Percentiles rank a stretch among this genome's conserved stretches.
These are phyloP conservation scores for Venustoraphidia nigricollis DNA, from an alignment of 2,888 invertebrate species.

Conservation along the genomic window DNA sequence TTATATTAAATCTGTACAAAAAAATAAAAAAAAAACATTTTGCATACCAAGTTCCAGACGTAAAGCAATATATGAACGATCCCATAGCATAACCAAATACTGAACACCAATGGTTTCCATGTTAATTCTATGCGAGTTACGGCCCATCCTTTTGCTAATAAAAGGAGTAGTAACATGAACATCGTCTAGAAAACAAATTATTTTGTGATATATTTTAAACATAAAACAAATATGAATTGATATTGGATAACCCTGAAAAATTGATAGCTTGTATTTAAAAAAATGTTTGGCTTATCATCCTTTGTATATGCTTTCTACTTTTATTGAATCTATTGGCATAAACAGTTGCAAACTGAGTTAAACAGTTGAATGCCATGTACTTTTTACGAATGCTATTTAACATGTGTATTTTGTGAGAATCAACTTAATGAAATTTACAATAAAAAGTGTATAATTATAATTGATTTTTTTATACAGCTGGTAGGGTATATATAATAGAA, in stretches of 20 bases:
- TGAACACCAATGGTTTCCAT: constrained; percentile 68
- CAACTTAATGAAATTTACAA: too few species aligned
- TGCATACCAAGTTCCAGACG: constrained; percentile 86
- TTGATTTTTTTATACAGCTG: too few species aligned
- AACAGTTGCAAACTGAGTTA: too few species aligned
- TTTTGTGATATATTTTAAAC: constrained; percentile 1
- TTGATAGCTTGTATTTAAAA: too few species aligned
- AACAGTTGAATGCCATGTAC: too few species aligned
- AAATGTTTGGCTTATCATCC: too few species aligned
- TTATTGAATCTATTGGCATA: too few species aligned
- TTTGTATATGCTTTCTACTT: too few species aligned
- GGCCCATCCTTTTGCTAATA: constrained; percentile 95
- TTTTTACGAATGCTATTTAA: too few species aligned
- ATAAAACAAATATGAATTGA: constrained; percentile 6
- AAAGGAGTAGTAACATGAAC: constrained; percentile 80
- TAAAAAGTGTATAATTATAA: too few species aligned
- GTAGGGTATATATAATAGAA: too few species aligned
- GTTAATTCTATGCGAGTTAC: constrained; percentile 81
- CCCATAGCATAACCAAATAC: constrained; percentile 85
- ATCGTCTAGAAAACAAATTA: constrained; percentile 48
- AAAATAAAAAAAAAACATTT: constrained; percentile 12
- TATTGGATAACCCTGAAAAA: background rate
- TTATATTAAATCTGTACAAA: constrained; percentile 4
- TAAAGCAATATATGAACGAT: constrained; percentile 83
- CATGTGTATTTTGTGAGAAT: too few species aligned